phyloP scores from a whole-genome alignment of 2,113 vertebrate genomes.

The Holacanthus passer region DNA sequence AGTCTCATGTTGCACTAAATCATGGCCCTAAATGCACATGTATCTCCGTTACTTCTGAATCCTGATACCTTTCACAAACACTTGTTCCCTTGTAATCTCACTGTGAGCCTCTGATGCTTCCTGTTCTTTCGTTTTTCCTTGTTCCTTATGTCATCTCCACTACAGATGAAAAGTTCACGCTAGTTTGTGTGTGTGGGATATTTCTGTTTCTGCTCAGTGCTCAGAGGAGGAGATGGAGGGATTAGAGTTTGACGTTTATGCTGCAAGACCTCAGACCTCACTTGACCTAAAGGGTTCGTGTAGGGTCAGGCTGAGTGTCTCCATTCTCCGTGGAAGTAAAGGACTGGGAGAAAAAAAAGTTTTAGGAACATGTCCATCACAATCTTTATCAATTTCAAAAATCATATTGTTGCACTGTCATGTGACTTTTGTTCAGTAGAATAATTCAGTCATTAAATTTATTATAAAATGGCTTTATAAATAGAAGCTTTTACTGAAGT shows the following conservation, averaged over 20 bases:
- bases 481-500: no score
- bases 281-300: background rate
- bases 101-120: background rate
- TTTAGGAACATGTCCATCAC: background rate
- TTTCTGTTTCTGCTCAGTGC: conserved; percentile 7
- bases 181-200: background rate
- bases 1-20: background rate
- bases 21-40: background rate
- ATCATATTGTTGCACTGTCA: background rate
- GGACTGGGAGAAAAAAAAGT: background rate
- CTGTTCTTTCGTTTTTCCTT: conserved; percentile 1
- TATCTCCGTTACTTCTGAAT: background rate
- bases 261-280: background rate
- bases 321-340: background rate
- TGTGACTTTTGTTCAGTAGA: background rate
- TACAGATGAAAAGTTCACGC: conserved; percentile 9
- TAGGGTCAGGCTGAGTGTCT: background rate
- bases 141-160: background rate
- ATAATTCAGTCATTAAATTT: no score
- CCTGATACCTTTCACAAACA: background rate
- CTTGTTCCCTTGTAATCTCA: background rate
- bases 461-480: no score
- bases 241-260: conserved; percentile 39
- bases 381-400: background rate
- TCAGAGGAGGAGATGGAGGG: conserved; percentile 20